Evolutionary conservation across 2,797 vertebrate genomes (phyloP), one percentile per base, ranked within the genome.

Genomic region (Neosilurus hyrtlii): DNA sequence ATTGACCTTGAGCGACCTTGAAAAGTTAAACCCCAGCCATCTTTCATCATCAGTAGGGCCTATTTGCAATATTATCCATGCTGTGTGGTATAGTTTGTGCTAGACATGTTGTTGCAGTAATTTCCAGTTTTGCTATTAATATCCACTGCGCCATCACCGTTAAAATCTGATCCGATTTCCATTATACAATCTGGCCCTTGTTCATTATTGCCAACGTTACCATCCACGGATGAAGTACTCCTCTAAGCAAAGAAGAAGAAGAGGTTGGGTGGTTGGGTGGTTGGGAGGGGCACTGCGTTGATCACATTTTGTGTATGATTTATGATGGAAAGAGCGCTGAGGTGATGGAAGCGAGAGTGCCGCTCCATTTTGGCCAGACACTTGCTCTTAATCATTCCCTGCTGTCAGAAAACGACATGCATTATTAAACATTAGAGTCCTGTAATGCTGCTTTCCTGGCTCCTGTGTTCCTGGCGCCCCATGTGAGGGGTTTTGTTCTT

Each of bases 391-490:
- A 88, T 89, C 85, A 88, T 86, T 86, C 85, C 86, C 86, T 9
- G 52, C 79, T 82, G 82, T 86, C 83, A 81, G 86, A 83, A 87
- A 88, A 88, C 82, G 76, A 83, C 85, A 86, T 89, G 89, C 85
- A 89, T 89, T 89, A 88, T 89, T 88, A 86, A 89, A 86, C 87
- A 87, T 86, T 80, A 85, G 81, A 73, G 85, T 77, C 77, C 79
- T 67, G 86, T 86, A 82, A 87, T 73, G 80, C 56, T 51, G 82
- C 62, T 87, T 80, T 51, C 82, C 76, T 77, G 78, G 77, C 56
- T 74, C 65, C 79, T 54, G 68, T 56, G 83, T 84, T 84, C 83
- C 77, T 79, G 61, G 66, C 51, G 63, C 82, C 75, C 83, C 52
- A 8, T 71, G 77, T 57, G 82, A 52, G 12, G 37, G 57, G 51